These are phyloP conservation scores for Atrina japonica DNA, from an alignment of 2,888 invertebrate genomes.

Conservation along the genomic window DNA sequence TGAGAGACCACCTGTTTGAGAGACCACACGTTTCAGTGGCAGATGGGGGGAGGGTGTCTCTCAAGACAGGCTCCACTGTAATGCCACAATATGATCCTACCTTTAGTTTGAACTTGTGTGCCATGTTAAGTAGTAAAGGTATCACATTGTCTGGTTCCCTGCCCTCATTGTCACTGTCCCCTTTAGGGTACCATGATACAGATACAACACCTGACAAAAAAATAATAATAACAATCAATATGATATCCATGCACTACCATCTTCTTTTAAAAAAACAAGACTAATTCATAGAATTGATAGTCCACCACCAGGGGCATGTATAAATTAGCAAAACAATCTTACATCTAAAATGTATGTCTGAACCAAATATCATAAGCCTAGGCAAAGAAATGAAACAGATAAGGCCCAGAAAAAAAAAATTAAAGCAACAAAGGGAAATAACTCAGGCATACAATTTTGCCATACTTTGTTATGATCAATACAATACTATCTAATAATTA, in stretches of 20 bases:
- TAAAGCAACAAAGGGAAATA: neutral
- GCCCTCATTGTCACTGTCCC: conserved; percentile 74
- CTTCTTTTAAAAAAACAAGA: neutral
- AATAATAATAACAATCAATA: neutral
- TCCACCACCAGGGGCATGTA: too few relatives aligned
- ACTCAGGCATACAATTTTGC: neutral
- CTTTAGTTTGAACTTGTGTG: conserved; percentile 77
- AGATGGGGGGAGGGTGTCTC: too few relatives aligned
- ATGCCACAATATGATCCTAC: conserved; percentile 42
- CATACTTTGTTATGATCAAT: too few relatives aligned
- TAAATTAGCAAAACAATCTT: too few relatives aligned
- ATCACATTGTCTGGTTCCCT: conserved; percentile 72
- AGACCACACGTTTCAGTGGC: neutral
- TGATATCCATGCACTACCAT: neutral
- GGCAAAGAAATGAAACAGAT: too few relatives aligned
- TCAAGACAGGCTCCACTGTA: too few relatives aligned
- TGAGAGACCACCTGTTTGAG: neutral
- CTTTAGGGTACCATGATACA: conserved; percentile 84
- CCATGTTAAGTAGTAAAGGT: conserved; percentile 74
- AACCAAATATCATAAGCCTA: too few relatives aligned
- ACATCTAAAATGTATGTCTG: too few relatives aligned
- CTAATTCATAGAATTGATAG: too few relatives aligned
- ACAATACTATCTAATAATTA: too few relatives aligned
- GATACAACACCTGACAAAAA: conserved; percentile 82
- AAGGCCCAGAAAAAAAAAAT: too few relatives aligned